Base-by-base conservation (phyloP, 2,888 invertebrate genomes). In the Petrolisthes cinctipes region DNA sequence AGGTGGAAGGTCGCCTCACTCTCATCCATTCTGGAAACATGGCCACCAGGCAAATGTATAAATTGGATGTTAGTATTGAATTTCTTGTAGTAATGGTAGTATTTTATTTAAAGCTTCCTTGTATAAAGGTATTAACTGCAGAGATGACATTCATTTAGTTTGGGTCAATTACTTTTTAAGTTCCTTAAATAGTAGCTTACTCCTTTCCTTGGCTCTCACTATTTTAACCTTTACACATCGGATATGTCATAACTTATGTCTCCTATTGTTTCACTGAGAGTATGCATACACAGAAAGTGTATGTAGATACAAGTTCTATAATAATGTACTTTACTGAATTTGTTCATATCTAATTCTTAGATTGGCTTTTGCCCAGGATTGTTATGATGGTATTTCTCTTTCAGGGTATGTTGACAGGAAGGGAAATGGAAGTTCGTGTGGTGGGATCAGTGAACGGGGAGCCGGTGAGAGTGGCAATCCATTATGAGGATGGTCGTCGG, bases 371-470 rank as follows among this genome's bases (percentile, higher is more conserved):
- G 37, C 23, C 4, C 4, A 4, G 14, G 76, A 76, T 23, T 14
- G 11, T 78, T 51, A 37, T 14, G 9, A 20, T 51, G n/a, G 5
- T 66, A n/a, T 37, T 23, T 81, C 5, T n/a, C 5, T 71, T 61
- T 14, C 73, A 89, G 89, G 89, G 89, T 5, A 86, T 11, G 23
- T 85, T 89, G n/a, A 89, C 84, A 5, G 89, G 86, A 6, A 75
- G 85, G 17, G 89, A 89, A 54, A 37, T 89, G 9, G 75, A 86
- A 61, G 51, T 89, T 6, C 37, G 56, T 7, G 78, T 89, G 0
- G 61, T 61, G 23, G 89, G 89, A 9, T 71, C 76, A 54, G 71
- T 89, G 5, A 86, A 89, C 51, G 80, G 75, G 14, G 71, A 61
- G 2, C 89, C 89, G 4, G 51, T 89, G 68, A 56, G 76, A n/a